phyloP scores from a whole-genome alignment of 2,888 invertebrate genomes.

The Nephrotoma appendiculata region DNA sequence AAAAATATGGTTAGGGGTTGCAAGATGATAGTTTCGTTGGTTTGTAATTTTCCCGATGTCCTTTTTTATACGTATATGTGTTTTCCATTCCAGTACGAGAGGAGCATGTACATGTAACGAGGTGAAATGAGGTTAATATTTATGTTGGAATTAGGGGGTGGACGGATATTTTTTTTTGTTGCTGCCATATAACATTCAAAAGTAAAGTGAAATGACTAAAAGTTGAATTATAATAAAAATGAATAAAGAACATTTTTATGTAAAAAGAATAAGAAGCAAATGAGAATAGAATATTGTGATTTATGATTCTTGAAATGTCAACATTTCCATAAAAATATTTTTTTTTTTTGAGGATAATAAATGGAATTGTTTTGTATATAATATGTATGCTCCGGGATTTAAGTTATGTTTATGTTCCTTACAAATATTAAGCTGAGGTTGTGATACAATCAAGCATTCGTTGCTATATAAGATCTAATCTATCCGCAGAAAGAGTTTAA shows the following conservation, averaged over 20 bases:
- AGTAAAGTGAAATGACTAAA: slow-evolving; percentile 2
- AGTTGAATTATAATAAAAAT: slow-evolving; percentile 1
- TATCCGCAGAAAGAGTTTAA: neutral
- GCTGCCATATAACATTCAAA: neutral
- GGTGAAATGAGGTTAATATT: slow-evolving; percentile 2
- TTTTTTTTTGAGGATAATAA: neutral
- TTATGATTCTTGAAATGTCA: slow-evolving; percentile 3
- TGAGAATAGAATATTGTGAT: neutral
- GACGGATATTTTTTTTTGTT: neutral
- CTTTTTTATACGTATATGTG: neutral
- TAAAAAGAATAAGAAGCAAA: neutral
- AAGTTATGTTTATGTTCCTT: neutral
- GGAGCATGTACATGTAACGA: neutral
- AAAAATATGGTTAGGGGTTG: neutral
- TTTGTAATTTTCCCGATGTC: neutral
- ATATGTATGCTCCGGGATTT: neutral
- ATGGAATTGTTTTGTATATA: neutral
- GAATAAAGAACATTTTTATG: neutral
- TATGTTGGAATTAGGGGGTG: neutral
- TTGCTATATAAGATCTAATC: too few species aligned
- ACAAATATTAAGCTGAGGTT: neutral
- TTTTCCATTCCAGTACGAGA: neutral
- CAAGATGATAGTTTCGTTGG: neutral
- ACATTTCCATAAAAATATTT: neutral
- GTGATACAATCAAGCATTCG: neutral